phyloP scores from a whole-genome alignment of 2,888 invertebrate genomes.

The Octonoba sinensis region DNA sequence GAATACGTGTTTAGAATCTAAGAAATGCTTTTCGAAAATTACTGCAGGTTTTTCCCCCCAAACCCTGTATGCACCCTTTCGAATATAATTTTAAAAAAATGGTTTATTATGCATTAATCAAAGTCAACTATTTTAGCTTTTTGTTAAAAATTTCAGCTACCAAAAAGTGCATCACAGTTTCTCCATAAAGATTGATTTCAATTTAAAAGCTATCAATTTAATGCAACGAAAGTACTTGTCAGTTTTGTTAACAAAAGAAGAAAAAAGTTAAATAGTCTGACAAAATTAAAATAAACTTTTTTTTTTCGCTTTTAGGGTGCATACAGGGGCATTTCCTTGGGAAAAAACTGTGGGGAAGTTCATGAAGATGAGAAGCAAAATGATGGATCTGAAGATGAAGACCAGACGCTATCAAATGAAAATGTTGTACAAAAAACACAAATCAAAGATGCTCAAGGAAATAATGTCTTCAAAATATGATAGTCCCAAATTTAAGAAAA shows the following conservation, averaged over 20 bases:
- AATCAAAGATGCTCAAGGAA: conserved; percentile 9
- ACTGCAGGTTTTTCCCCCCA: background rate
- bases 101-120: background rate
- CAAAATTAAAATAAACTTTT: conserved; percentile 1
- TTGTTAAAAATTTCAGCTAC: too few relatives aligned
- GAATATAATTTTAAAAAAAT: background rate
- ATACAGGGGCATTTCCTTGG: conserved; percentile 9
- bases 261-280: background rate
- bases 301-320: conserved; percentile 14
- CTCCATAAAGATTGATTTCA: too few relatives aligned
- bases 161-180: too few relatives aligned
- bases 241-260: too few relatives aligned
- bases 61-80: conserved; percentile 1
- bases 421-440: conserved; percentile 15
- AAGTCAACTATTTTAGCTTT: too few relatives aligned
- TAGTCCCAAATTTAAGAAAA: background rate
- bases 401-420: conserved; percentile 7
- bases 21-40: too few relatives aligned
- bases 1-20: too few relatives aligned
- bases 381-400: conserved; percentile 5
- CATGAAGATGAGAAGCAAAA: conserved; percentile 4
- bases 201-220: too few relatives aligned
- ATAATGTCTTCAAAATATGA: background rate
- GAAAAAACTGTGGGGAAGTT: conserved; percentile 13
- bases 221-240: too few relatives aligned